Conservation (phyloP, 2,888 invertebrate species). For the Vanessa cardui region DNA sequence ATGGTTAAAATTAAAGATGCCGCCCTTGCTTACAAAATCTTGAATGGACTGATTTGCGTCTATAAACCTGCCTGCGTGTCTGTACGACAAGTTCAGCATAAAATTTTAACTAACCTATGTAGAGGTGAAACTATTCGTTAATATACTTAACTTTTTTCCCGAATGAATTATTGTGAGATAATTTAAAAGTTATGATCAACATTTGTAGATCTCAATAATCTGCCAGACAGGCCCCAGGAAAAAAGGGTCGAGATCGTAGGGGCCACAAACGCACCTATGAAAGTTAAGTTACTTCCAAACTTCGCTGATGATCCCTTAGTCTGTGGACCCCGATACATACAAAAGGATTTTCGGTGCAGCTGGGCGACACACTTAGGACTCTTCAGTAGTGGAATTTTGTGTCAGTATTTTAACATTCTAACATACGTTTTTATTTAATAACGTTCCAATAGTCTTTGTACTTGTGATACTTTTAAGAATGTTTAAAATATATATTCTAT, state of each 20-base stretch:
- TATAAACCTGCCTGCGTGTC: slow-evolving; percentile 88
- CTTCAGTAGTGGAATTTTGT: slow-evolving; percentile 88
- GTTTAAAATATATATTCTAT: too few species aligned
- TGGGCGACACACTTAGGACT: slow-evolving; percentile 84
- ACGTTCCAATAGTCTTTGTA: too few species aligned
- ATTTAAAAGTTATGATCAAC: not conserved
- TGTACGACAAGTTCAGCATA: slow-evolving; percentile 78
- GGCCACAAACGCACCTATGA: slow-evolving; percentile 81
- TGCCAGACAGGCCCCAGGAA: slow-evolving; percentile 84
- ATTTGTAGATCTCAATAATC: slow-evolving; percentile 86
- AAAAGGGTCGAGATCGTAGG: slow-evolving; percentile 85
- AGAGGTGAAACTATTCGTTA: slow-evolving; percentile 81
- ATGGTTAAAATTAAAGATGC: slow-evolving; percentile 78
- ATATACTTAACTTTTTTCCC: too few species aligned
- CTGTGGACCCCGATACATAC: slow-evolving; percentile 89
- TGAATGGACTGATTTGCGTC: slow-evolving; percentile 90
- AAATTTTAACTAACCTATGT: slow-evolving; percentile 85
- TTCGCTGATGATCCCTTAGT: slow-evolving; percentile 89
- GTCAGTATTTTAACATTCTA: slow-evolving; percentile 71
- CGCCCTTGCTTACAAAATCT: slow-evolving; percentile 82
- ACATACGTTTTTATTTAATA: too few species aligned
- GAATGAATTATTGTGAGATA: too few species aligned
- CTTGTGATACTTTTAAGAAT: too few species aligned
- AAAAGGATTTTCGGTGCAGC: slow-evolving; percentile 84
- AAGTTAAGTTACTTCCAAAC: slow-evolving; percentile 84